phyloP scores from a whole-genome alignment of 2,888 invertebrate species.

The Drosophila mayaguana region DNA sequence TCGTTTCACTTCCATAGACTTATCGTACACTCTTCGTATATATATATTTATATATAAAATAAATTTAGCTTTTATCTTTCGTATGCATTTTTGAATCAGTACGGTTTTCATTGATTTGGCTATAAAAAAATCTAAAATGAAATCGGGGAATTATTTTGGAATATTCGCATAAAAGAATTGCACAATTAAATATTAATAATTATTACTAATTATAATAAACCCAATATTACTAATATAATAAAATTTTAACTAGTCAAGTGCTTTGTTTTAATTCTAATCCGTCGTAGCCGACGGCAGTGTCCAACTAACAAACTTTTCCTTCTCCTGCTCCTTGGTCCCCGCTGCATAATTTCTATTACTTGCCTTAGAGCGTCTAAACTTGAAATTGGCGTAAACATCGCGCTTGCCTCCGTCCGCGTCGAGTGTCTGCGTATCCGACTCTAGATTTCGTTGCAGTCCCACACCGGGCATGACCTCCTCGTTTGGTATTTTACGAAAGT shows the following conservation, averaged over 20 bases:
- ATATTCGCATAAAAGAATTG: slow-evolving; percentile 70
- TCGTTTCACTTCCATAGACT: slow-evolving; percentile 33
- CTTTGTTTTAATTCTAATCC: slow-evolving; percentile 44
- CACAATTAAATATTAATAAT: slow-evolving; percentile 53
- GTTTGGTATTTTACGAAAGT: slow-evolving; percentile 77
- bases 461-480: slow-evolving; percentile 56
- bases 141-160: slow-evolving; percentile 72
- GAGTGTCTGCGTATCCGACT: slow-evolving; percentile 49
- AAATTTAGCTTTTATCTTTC: slow-evolving; percentile 27
- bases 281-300: slow-evolving; percentile 65
- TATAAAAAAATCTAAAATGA: slow-evolving; percentile 48
- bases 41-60: slow-evolving; percentile 49
- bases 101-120: slow-evolving; percentile 36
- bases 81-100: slow-evolving; percentile 32
- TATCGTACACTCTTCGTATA: slow-evolving; percentile 22
- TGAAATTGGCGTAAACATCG: slow-evolving; percentile 83
- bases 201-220: slow-evolving; percentile 32
- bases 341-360: slow-evolving; percentile 70
- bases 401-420: slow-evolving; percentile 62
- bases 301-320: slow-evolving; percentile 82
- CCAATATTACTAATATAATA: slow-evolving; percentile 38
- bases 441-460: slow-evolving; percentile 75
- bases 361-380: slow-evolving; percentile 77
- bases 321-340: slow-evolving; percentile 66
- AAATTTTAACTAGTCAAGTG: slow-evolving; percentile 42